phyloP scores from a whole-genome alignment of 2,113 vertebrate species.

The Conger conger region DNA sequence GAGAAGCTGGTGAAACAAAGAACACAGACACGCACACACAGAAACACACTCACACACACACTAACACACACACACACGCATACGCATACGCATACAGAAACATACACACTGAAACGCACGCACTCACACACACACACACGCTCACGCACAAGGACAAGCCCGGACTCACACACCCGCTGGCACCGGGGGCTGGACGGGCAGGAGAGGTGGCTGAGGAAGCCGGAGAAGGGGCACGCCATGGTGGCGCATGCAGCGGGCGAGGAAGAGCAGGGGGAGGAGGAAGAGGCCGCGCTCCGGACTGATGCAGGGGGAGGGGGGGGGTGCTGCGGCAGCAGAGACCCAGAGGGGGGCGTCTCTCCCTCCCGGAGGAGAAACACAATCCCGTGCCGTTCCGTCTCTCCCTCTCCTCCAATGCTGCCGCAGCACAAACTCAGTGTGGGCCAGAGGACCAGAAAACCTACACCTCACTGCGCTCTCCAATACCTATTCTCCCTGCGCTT shows the following conservation, averaged over 20 bases:
- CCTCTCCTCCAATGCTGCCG: neutral
- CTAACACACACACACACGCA: constrained; percentile 7
- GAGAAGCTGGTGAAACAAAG: neutral
- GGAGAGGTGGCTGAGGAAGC: neutral
- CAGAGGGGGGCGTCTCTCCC: neutral
- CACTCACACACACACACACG: neutral
- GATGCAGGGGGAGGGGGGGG: neutral
- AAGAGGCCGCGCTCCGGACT: neutral
- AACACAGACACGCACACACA: neutral
- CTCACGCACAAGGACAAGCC: neutral
- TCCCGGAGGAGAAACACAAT: constrained; percentile 24
- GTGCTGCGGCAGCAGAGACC: constrained; percentile 1
- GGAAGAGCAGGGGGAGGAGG: neutral
- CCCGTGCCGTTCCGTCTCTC: neutral
- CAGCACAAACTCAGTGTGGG: neutral
- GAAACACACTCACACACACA: constrained; percentile 14
- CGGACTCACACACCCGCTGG: neutral
- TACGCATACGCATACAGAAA: neutral
- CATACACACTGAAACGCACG: constrained; percentile 9
- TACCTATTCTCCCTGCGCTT: neutral
- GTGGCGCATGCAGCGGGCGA: neutral
- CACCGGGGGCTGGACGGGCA: neutral
- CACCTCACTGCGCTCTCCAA: neutral
- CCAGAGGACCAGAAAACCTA: neutral
- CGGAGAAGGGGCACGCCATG: constrained; percentile 17